A percentile compares a stretch with the other conserved stretches of the same genome.
phyloP scores from a whole-genome alignment of 1,140 invertebrate species.

The Theocolax elegans region DNA sequence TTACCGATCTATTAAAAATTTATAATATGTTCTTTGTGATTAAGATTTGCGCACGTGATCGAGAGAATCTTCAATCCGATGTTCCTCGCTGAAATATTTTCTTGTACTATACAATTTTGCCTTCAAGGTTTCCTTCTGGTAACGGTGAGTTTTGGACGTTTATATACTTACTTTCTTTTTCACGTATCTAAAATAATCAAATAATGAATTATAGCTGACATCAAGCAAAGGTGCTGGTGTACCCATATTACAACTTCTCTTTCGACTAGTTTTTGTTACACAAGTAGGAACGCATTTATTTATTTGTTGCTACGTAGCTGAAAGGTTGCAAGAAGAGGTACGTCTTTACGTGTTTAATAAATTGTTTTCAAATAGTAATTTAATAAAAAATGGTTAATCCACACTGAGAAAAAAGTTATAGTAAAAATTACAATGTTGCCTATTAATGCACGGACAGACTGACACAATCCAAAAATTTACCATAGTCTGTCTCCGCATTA shows the following conservation, averaged over 20 bases:
- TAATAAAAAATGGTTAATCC: no score
- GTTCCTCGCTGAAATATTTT: conserved; percentile 27
- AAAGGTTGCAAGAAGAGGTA: conserved; percentile 34
- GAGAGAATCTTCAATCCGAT: conserved; percentile 26
- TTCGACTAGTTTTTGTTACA: conserved; percentile 8
- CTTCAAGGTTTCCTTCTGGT: conserved; percentile 21
- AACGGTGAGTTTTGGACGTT: conserved; percentile 22
- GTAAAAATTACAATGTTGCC: no score
- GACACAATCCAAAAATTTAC: no score
- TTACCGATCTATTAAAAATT: no score
- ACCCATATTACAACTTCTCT: conserved; percentile 13
- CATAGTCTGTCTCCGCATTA: no score
- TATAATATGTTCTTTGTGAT: no score
- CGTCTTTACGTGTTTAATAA: no score
- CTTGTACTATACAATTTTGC: conserved; percentile 32
- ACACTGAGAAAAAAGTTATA: no score
- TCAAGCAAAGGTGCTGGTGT: neutral
- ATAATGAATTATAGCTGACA: conserved; percentile 5
- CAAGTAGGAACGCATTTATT: conserved; percentile 22
- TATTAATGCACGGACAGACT: no score
- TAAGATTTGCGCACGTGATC: conserved; percentile 26
- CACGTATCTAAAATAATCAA: neutral
- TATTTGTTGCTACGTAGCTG: conserved; percentile 32
- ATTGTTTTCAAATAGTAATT: no score
- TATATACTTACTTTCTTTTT: neutral